Conservation (phyloP, 2,797 vertebrate genomes). For the Ara ararauna region DNA sequence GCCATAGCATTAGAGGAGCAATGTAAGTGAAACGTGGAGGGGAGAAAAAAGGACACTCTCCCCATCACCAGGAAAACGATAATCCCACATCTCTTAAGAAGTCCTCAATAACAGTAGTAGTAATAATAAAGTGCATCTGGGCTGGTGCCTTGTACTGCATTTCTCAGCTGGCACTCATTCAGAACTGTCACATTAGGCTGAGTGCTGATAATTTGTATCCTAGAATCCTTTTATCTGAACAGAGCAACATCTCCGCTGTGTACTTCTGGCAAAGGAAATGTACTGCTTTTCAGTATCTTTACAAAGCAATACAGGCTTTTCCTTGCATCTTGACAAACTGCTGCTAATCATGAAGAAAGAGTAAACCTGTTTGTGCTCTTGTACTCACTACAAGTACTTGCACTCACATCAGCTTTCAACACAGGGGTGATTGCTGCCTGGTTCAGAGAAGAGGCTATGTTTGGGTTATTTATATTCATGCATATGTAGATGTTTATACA, state of each 20-base stretch:
- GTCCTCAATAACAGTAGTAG: slow-evolving; percentile 72
- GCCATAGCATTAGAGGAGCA: slow-evolving; percentile 11
- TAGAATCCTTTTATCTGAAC: slow-evolving; percentile 77
- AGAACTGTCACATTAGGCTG: slow-evolving; percentile 66
- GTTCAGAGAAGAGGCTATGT: neutral
- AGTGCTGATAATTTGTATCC: slow-evolving; percentile 75
- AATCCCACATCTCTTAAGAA: slow-evolving; percentile 68
- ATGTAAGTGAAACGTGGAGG: neutral
- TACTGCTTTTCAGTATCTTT: slow-evolving; percentile 72
- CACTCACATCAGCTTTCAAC: neutral
- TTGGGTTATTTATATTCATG: neutral
- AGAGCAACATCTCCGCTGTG: slow-evolving; percentile 62
- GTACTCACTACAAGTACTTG: slow-evolving; percentile 15
- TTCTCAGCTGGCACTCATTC: slow-evolving; percentile 73
- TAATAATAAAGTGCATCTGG: slow-evolving; percentile 78
- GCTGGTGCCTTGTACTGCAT: slow-evolving; percentile 63
- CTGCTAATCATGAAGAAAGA: slow-evolving; percentile 59
- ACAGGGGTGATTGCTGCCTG: neutral
- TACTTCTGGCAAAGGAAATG: slow-evolving; percentile 70
- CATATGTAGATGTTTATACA: neutral
- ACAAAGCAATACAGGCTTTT: slow-evolving; percentile 67
- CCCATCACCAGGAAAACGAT: neutral
- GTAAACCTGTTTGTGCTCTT: slow-evolving; percentile 49
- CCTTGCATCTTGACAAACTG: slow-evolving; percentile 66
- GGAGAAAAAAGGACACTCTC: neutral